Base-by-base conservation (phyloP, 2,888 invertebrate genomes). In the Theodoxus fluviatilis region DNA sequence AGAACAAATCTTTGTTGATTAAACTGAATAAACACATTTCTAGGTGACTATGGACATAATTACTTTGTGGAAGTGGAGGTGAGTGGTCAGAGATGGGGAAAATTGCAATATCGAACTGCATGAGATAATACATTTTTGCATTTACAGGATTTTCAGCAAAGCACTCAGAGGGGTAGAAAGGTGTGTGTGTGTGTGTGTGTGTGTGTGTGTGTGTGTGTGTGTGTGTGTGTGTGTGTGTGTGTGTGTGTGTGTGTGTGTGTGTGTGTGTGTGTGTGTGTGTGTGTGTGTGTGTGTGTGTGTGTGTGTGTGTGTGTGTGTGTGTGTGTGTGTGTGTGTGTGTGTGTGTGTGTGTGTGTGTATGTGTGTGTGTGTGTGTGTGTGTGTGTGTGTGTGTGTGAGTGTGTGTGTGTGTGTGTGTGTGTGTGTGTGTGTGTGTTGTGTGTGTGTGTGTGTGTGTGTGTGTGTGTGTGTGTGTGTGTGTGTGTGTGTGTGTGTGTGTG, bases 351-450 rank as follows among this genome's bases (percentile, higher is more conserved):
- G 57, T 71, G 57, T 71, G 59, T 71, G 57, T 63, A 43, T 71
- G 57, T 71, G 69, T 71, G 69, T 71, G 69, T 71, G 69, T 71
- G 69, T 71, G 69, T 71, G 69, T 71, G 69, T 71, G 69, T 71
- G 69, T 71, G 69, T 71, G 69, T 71, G 69, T 71, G 69, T 71
- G 69, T 71, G 69, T 71, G 61, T 71, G 69, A 71, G 69, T 71
- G 69, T 71, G 69, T 71, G 69, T 71, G 57, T 71, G 69, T 52
- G 52, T 52, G 52, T 52, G 52, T 52, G 52, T 52, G 18, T 52
- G 52, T 52, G 1, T 12, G 15, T 52, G 52, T 52, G n/a, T 52
- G 18, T 52, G 3, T 6, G 1, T 52, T 22, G 22, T 22, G 22
- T 9, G 22, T 64, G 40, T 43, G 43, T 40, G 28, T 43, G 28